Percentiles rank a stretch among this genome's conserved stretches.
Conservation (phyloP, 2,113 vertebrate genomes). For the Pygoscelis antarcticus region DNA sequence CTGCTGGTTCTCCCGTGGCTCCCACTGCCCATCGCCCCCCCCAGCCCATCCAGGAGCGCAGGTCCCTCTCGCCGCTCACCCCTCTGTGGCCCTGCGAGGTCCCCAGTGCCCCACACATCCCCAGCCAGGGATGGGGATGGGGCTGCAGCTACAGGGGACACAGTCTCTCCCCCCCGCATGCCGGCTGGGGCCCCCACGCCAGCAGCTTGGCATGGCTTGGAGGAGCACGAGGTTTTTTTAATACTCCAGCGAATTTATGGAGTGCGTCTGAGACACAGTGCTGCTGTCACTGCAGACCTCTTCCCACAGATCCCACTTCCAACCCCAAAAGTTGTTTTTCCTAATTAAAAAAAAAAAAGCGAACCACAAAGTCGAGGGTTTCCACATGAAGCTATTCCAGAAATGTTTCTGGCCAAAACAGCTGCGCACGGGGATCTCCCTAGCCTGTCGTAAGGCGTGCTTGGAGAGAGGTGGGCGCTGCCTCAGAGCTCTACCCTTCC, state of each 20-base stretch:
- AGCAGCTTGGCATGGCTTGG: not conserved
- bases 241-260: not conserved
- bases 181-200: not conserved
- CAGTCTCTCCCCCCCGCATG: fast-evolving
- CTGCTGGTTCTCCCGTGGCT: not conserved
- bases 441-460: no score
- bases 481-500: not conserved
- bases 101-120: fast-evolving
- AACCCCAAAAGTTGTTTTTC: not conserved
- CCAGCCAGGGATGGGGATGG: not conserved
- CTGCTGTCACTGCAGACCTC: not conserved
- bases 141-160: not conserved
- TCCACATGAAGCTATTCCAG: not conserved
- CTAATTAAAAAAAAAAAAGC: not conserved
- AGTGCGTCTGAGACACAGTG: not conserved
- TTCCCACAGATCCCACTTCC: not conserved
- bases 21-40: fast-evolving
- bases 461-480: not conserved
- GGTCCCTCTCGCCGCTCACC: not conserved
- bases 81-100: fast-evolving
- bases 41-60: not conserved
- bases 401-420: not conserved
- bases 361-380: not conserved
- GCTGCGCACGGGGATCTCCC: not conserved
- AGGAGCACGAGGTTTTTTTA: not conserved